Conservation (phyloP, 2,113 vertebrate genomes). For the Oceanodroma tethys region DNA sequence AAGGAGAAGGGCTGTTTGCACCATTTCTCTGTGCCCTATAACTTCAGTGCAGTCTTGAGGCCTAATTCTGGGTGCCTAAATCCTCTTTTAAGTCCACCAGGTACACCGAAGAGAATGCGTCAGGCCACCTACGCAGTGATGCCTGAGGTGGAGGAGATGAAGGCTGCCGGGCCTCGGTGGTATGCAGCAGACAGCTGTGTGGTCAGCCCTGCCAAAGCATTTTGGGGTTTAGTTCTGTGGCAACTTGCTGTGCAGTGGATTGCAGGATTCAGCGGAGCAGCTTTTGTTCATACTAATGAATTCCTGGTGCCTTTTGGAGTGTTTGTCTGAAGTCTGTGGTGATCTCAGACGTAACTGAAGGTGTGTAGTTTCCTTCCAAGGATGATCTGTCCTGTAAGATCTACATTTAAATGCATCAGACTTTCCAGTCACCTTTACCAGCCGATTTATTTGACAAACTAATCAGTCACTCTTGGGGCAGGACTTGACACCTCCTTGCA, state of each 20-base stretch:
- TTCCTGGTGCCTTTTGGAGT: neutral
- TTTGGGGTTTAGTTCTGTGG: neutral
- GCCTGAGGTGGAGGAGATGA: neutral
- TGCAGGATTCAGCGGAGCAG: neutral
- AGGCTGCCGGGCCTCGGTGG: fast-evolving
- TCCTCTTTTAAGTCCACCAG: neutral
- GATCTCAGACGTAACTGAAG: neutral
- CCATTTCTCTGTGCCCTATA: neutral
- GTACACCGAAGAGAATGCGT: neutral
- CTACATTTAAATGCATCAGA: neutral
- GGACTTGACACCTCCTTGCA: neutral
- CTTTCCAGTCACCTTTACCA: neutral
- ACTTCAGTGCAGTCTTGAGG: neutral
- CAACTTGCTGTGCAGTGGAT: neutral
- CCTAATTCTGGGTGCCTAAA: neutral
- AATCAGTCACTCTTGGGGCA: neutral
- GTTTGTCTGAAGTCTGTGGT: neutral
- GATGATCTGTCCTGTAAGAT: neutral
- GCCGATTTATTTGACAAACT: neutral
- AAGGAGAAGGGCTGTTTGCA: neutral
- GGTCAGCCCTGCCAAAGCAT: neutral
- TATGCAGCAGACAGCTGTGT: fast-evolving
- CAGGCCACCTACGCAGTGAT: neutral
- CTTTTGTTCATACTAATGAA: neutral
- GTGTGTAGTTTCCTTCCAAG: neutral